Evolutionary conservation across 64 coral and sea anemone genomes (phyloP).

Genomic region (Dendronephthya gigantea): DNA sequence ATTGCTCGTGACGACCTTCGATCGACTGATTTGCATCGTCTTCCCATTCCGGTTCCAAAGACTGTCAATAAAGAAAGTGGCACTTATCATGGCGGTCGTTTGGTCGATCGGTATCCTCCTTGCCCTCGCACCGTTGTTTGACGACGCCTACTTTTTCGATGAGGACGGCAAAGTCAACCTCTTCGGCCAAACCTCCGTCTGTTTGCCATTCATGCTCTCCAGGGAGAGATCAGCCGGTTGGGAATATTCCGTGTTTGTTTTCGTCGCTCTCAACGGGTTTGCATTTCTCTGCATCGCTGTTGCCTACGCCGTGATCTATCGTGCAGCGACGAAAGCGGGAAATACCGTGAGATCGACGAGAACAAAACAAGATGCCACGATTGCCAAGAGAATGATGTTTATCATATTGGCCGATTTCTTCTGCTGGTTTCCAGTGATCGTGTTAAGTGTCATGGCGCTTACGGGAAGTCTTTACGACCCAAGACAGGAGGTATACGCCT

Average conservation of each 20-base stretch:
- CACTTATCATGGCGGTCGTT: neutral
- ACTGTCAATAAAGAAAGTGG: neutral
- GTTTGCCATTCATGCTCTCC: neutral
- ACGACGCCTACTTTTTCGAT: neutral
- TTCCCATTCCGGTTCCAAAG: neutral
- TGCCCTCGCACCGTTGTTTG: neutral
- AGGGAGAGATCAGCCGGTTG: neutral
- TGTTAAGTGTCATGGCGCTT: slow-evolving; percentile 17
- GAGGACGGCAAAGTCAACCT: neutral
- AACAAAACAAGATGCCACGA: neutral
- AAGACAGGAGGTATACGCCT: slow-evolving; percentile 20
- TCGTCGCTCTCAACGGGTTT: neutral
- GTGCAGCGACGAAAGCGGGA: neutral
- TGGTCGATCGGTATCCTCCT: neutral
- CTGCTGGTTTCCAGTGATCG: slow-evolving; percentile 33
- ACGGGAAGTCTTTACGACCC: slow-evolving; percentile 22
- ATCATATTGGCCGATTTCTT: slow-evolving; percentile 24
- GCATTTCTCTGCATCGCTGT: neutral
- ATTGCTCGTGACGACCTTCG: neutral
- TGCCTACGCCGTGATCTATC: neutral
- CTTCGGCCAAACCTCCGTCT: neutral
- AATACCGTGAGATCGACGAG: neutral
- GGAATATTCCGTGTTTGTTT: neutral
- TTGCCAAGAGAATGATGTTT: too few species aligned
- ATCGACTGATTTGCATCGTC: neutral